phyloP scores from a whole-genome alignment of 2,797 vertebrate species.

The Catamblyrhynchus diadema region DNA sequence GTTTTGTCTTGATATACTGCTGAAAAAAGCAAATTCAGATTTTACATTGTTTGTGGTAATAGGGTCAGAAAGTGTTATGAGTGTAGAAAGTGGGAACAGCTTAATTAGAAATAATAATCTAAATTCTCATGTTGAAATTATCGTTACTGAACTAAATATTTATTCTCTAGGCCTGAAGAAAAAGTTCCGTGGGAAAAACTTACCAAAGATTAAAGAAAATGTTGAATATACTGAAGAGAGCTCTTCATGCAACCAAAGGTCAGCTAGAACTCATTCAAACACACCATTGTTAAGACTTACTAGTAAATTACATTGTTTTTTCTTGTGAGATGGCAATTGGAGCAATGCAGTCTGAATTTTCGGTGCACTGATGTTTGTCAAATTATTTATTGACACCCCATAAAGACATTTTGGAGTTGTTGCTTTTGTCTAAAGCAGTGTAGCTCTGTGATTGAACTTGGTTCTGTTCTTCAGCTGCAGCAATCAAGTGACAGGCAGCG shows the following conservation, averaged over 20 bases:
- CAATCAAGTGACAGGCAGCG: neutral
- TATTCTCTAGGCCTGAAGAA: neutral
- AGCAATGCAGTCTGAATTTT: neutral
- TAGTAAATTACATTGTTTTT: neutral
- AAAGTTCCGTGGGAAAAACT: neutral
- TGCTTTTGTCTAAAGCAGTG: neutral
- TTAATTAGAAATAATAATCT: neutral
- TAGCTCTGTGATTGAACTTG: neutral
- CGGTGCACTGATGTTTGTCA: neutral
- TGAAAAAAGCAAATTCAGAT: neutral
- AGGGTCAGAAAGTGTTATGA: neutral
- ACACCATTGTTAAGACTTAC: neutral
- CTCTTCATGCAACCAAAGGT: constrained; percentile 1
- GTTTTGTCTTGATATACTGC: neutral
- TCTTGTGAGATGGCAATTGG: neutral
- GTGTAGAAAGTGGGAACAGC: neutral
- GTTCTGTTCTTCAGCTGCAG: constrained; percentile 21
- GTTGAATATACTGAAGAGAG: neutral
- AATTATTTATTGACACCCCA: neutral
- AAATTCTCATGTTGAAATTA: neutral
- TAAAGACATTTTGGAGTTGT: neutral
- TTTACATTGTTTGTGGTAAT: neutral
- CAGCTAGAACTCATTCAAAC: neutral
- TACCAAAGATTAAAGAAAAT: constrained; percentile 53
- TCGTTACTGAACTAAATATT: neutral